Evolutionary conservation across 92 coral and sea anemone genomes (phyloP), one percentile per base, ranked within the genome.

Genomic region (Epizoanthus ramosus): DNA sequence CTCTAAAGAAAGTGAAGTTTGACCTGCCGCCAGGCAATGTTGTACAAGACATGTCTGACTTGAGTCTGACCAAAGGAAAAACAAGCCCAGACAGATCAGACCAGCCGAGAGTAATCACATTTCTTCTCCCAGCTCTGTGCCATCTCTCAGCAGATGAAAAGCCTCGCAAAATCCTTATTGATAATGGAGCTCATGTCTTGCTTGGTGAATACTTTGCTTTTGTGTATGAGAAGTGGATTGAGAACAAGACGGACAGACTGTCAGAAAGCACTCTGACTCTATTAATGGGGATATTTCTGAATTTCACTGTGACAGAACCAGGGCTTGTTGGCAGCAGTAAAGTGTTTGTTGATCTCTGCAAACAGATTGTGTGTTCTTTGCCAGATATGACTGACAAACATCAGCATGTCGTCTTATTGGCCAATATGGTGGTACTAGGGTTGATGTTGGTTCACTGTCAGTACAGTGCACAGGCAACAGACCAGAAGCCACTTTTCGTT

Each of bases 141-240:
- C 99, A 96, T 54, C 88, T 96, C 19, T 93, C 99, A 12, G 97
- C 99, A 37, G 93, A 96, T 17, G 97, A 96, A 7, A 84, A 89
- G 75, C 67, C 91, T 10, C 89, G 98, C 63, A 83, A 81, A 60
- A 82, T 96, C 71, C 87, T 96, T 31, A 85, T 92, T 58, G 90
- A 90, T 22, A 85, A 85, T 33, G 63, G 68, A 45, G 85, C 85
- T 15, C 87, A 87, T 68, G 81, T 73, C 63, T 74, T 90, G 21
- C 88, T 96, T 6, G 79, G 66, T 24, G 82, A 76, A 47, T 88
- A 90, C 86, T 94, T 89, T 80, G 52, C 37, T 35, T 74, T 86
- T 24, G 85, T 73, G 33, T 86, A 80, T 59, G 19, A 71, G 10
- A 72, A 68, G 18, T 82, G 84, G 57, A 10, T 18, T 7, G 57